Conservation (phyloP, 2,113 vertebrate genomes). For the human (Homo sapiens) region DNA sequence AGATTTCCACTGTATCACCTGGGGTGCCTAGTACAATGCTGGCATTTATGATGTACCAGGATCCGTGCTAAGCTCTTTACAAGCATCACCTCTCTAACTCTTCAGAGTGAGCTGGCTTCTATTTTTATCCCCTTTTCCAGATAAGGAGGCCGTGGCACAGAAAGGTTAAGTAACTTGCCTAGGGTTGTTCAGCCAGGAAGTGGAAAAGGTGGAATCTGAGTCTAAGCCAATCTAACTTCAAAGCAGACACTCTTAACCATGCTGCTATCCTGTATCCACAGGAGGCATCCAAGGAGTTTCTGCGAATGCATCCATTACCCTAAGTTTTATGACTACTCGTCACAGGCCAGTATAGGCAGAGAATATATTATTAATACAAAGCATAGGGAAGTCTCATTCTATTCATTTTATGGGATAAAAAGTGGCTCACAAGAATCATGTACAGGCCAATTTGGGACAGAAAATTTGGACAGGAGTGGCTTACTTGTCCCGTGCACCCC, state of each 20-base stretch:
- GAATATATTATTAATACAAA: not conserved
- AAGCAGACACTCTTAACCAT: not conserved
- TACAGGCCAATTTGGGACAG: not conserved
- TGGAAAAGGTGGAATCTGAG: not conserved
- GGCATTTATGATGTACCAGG: not conserved
- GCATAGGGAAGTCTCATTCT: not conserved
- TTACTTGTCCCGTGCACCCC: not conserved
- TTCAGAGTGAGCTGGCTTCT: not conserved
- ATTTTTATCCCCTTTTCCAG: not conserved
- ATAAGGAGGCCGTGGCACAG: not conserved
- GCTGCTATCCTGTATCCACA: not conserved
- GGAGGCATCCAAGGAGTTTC: not conserved
- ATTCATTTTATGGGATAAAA: not conserved
- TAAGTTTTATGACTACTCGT: accelerated
- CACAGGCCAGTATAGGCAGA: not conserved
- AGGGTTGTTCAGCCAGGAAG: not conserved
- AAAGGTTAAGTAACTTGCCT: not conserved
- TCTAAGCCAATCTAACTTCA: not conserved
- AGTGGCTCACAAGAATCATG: not conserved
- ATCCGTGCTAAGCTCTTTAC: not conserved
- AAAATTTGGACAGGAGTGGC: not conserved
- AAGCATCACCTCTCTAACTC: not conserved
- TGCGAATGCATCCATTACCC: not conserved
- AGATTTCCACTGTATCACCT: not conserved
- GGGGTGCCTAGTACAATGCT: not conserved